Conservation (phyloP, 2,888 invertebrate genomes). For the Drosophila multiciliata region DNA sequence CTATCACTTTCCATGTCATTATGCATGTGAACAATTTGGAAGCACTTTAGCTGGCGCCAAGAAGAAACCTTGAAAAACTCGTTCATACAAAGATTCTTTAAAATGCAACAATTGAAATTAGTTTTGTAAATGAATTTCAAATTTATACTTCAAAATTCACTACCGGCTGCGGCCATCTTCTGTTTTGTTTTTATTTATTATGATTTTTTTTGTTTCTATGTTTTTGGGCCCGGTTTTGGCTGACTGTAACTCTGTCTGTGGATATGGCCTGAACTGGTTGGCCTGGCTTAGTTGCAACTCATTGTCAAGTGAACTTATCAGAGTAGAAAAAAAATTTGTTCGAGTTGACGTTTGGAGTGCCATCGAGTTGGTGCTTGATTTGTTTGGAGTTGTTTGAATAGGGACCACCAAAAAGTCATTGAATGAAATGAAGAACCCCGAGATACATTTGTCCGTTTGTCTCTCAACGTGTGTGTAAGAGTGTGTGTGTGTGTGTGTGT, state of each 20-base stretch:
- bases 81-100: slow-evolving; percentile 41
- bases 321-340: slow-evolving; percentile 63
- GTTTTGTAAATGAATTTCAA: slow-evolving; percentile 78
- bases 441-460: slow-evolving; percentile 56
- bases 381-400: slow-evolving; percentile 80
- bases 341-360: slow-evolving; percentile 80
- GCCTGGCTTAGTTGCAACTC: slow-evolving; percentile 77
- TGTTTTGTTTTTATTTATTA: not conserved
- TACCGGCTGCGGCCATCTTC: slow-evolving; percentile 61
- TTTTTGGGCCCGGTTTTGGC: slow-evolving; percentile 47
- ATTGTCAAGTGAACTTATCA: slow-evolving; percentile 82
- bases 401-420: slow-evolving; percentile 80
- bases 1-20: slow-evolving; percentile 67
- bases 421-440: slow-evolving; percentile 78
- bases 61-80: slow-evolving; percentile 58
- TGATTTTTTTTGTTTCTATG: slow-evolving; percentile 1
- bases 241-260: slow-evolving; percentile 21
- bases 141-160: slow-evolving; percentile 67
- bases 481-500: slow-evolving; percentile 14
- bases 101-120: slow-evolving; percentile 79
- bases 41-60: slow-evolving; percentile 68
- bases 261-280: slow-evolving; percentile 55
- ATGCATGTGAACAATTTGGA: slow-evolving; percentile 44
- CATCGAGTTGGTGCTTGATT: slow-evolving; percentile 81
- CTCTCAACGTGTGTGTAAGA: slow-evolving; percentile 13